Evolutionary conservation across 2,113 vertebrate species (phyloP).

Genomic region (Rana temporaria): DNA sequence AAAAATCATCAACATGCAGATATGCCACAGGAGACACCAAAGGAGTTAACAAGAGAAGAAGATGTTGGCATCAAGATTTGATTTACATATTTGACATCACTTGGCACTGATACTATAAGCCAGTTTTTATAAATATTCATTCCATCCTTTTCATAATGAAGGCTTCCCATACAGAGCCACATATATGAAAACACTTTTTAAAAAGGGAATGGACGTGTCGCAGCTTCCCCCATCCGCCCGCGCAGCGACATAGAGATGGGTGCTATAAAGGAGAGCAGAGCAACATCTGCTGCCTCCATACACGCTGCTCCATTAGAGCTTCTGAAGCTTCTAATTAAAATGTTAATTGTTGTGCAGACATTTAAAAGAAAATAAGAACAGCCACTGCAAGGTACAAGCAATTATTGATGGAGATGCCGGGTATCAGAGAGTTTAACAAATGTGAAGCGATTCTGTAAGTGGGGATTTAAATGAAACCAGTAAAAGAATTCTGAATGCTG

Average conservation of each 20-base stretch:
- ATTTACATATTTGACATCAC: conserved; percentile 38
- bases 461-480: too few species aligned
- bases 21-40: not conserved
- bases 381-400: not conserved
- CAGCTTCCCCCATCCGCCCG: not conserved
- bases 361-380: conserved; percentile 2
- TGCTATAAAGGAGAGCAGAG: conserved; percentile 4
- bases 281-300: conserved; percentile 45
- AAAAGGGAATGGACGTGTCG: not conserved
- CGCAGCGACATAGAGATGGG: not conserved
- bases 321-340: conserved; percentile 10
- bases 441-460: too few species aligned
- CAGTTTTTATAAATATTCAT: conserved; percentile 41
- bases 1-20: not conserved
- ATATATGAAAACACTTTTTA: conserved; percentile 18
- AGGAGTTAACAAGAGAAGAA: not conserved
- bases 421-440: too few species aligned
- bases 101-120: conserved; percentile 22
- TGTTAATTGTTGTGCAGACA: conserved; percentile 10
- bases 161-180: conserved; percentile 1
- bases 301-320: not conserved
- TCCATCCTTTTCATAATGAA: conserved; percentile 12
- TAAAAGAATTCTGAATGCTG: too few species aligned
- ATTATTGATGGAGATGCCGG: not conserved
- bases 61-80: not conserved